Evolutionary conservation across 2,888 invertebrate species (phyloP), one percentile per base, ranked within the genome.

Genomic region (Tachina lurida): DNA sequence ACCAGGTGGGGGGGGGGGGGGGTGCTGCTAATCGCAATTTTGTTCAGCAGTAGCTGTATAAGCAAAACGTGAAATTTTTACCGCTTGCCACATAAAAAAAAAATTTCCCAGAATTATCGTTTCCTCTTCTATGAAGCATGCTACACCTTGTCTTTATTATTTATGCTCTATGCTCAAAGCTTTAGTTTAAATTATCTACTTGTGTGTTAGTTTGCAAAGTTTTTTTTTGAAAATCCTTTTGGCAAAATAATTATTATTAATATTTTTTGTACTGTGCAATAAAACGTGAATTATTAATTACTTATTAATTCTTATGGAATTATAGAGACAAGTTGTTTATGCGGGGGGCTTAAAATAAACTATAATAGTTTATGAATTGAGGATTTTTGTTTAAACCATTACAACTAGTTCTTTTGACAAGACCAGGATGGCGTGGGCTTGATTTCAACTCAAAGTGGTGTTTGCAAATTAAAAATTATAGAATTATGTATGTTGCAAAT

Each of bases 221-320:
- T n/a, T 49, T n/a, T 49, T 41, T 49, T 49, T 52, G 39, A 13
- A 78, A 70, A 43, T 70, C 52, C 70, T 70, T 70, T 78, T 78
- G 70, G 43, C 70, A 62, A 70, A 58, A 31, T 2, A n/a, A 54
- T 62, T 62, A 62, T 78, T 70, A 70, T 62, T 62, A 45, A 49
- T 43, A 31, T 43, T 56, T 13, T 22, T 45, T 45, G 47, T 5
- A 17, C 17, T 52, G 56, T 52, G 56, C 13, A 54, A 73, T 79
- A 65, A 71, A 65, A 73, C 47, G 39, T 79, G 56, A 56, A 73
- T 79, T 54, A 79, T 79, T 71, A 71, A 71, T 79, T 71, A 47
- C 45, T 62, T 45, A 54, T 62, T 63, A 56, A 71, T 56, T 65
- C 5, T 45, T 54, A 56, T 65, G 17, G n/a, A 71, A 65, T 54